These are phyloP conservation scores for Sepiola atlantica DNA, from an alignment of 2,888 invertebrate genomes.

Conservation along the genomic window DNA sequence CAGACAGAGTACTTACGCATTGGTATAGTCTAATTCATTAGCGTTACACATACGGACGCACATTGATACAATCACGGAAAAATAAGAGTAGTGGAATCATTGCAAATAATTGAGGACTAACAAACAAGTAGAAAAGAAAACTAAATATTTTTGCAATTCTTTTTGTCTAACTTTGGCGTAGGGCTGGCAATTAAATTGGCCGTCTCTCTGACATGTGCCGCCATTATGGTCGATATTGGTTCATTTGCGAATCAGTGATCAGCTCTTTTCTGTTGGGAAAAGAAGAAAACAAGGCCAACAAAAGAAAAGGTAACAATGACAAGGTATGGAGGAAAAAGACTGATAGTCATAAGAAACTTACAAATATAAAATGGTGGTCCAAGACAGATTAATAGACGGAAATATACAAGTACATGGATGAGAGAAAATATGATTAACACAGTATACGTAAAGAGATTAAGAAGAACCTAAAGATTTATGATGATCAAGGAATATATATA, in stretches of 20 bases:
- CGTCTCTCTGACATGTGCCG: slow-evolving; percentile 18
- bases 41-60: neutral
- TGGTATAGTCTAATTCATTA: neutral
- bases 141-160: slow-evolving; percentile 9
- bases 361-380: neutral
- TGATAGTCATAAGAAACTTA: neutral
- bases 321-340: neutral
- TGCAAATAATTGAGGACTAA: neutral
- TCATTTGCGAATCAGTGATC: slow-evolving; percentile 19
- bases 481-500: neutral
- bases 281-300: neutral
- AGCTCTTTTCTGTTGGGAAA: neutral
- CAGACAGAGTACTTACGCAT: neutral
- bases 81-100: neutral
- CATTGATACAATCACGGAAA: neutral
- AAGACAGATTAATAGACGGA: neutral
- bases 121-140: neutral
- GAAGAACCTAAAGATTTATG: neutral
- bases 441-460: no score
- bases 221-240: neutral
- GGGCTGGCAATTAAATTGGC: neutral
- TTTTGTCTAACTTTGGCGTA: neutral
- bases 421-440: no score
- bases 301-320: neutral
- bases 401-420: no score